Conservation (phyloP, 2,888 invertebrate genomes). For the Eristalis tenax region DNA sequence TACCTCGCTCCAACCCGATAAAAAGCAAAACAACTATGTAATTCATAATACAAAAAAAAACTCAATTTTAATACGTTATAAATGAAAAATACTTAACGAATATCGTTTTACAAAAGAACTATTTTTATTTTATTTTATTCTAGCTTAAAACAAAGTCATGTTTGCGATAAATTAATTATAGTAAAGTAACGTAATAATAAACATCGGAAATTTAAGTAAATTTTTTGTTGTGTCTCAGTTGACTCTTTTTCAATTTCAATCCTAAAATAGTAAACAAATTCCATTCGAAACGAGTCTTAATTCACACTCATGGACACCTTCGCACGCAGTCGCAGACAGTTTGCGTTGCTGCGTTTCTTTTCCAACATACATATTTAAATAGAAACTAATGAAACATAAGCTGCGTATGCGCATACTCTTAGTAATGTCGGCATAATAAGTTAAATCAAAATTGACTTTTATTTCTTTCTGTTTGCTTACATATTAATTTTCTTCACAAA, state of each 20-base stretch:
- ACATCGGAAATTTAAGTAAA: conserved; percentile 57
- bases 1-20: background rate
- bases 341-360: too few relatives aligned
- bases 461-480: conserved; percentile 75
- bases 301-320: background rate
- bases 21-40: background rate
- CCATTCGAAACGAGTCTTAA: background rate
- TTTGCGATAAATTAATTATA: conserved; percentile 68
- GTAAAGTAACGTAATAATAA: conserved; percentile 44
- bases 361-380: background rate
- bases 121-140: conserved; percentile 25
- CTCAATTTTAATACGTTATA: conserved; percentile 67
- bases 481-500: too few relatives aligned
- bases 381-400: conserved; percentile 11
- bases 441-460: conserved; percentile 58
- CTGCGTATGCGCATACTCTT: background rate
- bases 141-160: conserved; percentile 68
- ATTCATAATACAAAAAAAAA: conserved; percentile 48
- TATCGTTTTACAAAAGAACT: conserved; percentile 52
- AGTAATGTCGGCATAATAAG: conserved; percentile 25
- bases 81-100: conserved; percentile 60
- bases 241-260: background rate
- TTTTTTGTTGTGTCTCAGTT: background rate
- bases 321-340: too few relatives aligned
- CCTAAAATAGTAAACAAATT: background rate